Evolutionary conservation across 2,113 vertebrate genomes (phyloP).

Genomic region (Coreoperca whiteheadi): DNA sequence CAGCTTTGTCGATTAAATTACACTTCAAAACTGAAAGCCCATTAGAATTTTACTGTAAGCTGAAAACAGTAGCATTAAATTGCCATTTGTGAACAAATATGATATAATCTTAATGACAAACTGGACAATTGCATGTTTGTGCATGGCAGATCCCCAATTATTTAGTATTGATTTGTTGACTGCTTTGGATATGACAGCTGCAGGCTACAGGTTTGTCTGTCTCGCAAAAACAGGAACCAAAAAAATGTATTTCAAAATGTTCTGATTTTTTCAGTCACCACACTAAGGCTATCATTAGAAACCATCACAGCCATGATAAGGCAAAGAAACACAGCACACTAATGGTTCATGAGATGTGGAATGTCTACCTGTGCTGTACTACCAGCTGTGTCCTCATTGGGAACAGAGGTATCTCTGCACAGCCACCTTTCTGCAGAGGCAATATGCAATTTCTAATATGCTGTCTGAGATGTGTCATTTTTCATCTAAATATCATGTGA

Average conservation of each 20-base stretch:
- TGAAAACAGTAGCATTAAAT: constrained; percentile 72
- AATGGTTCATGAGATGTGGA: constrained; percentile 39
- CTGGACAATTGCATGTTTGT: constrained; percentile 57
- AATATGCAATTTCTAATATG: constrained; percentile 50
- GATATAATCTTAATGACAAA: constrained; percentile 69
- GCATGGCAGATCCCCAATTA: constrained; percentile 54
- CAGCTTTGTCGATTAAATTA: constrained; percentile 57
- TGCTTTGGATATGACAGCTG: constrained; percentile 22
- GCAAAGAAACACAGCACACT: constrained; percentile 20
- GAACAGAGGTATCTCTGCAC: constrained; percentile 35
- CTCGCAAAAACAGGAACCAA: constrained; percentile 6
- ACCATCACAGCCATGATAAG: constrained; percentile 42
- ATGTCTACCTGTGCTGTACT: constrained; percentile 39
- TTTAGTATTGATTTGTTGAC: constrained; percentile 58
- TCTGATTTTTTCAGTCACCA: constrained; percentile 54
- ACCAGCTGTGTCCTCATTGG: constrained; percentile 47
- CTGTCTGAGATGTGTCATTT: constrained; percentile 56
- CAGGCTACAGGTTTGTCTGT: constrained; percentile 36
- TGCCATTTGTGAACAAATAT: constrained; percentile 67
- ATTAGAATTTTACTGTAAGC: constrained; percentile 60
- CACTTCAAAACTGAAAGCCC: constrained; percentile 61
- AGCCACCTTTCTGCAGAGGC: constrained; percentile 26
- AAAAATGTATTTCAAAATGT: constrained; percentile 39
- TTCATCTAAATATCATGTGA: constrained; percentile 63
- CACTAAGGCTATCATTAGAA: constrained; percentile 49